Base-by-base conservation (phyloP, 2,113 vertebrate genomes). In the Percopsis transmontana region DNA sequence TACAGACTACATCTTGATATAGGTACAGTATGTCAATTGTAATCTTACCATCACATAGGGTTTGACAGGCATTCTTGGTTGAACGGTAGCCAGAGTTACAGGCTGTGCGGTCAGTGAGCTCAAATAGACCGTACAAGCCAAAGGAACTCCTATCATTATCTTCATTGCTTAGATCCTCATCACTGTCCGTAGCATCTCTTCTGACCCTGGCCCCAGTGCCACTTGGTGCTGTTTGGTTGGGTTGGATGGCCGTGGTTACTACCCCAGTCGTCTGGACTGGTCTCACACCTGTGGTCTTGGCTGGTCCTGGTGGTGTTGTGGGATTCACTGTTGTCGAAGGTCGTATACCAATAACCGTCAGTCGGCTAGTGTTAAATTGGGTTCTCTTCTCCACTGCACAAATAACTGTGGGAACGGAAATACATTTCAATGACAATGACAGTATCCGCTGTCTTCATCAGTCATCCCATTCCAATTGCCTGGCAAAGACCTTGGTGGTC, bases 41-140 rank as follows among this genome's bases (percentile, higher is more conserved):
- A 21, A 19, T 72, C 83, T 84, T 20, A 90, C 85, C 53, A 1
- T 2, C 4, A 57, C 90, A 90, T 58, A 2, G 0, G 1, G 33
- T 44, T 0, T 8, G 0, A 33, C 90, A 90, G 10, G 1, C 0
- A 52, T 91, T 89, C 1, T 2, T 9, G 18, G 84, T 77, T 23
- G 3, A 5, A n/a, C 1, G 18, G 2, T 14, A 21, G 0, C 54
- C 62, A 0, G 81, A 83, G 3, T 18, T 4, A 44, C 90, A 91
- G 55, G 58, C 70, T 3, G 45, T 1, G 1, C 1, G 14, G 65
- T 86, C 75, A 0, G 59, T 14, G 1, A 90, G 64, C 76, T 87
- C 84, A 72, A 91, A 88, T 27, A 89, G 0, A 0, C 90, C 88
- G 0, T 85, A 85, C 0, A 9, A 2, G 1, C 60, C 21, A 0